Conservation (phyloP, 2,113 vertebrate genomes). For the Orycteropus afer region DNA sequence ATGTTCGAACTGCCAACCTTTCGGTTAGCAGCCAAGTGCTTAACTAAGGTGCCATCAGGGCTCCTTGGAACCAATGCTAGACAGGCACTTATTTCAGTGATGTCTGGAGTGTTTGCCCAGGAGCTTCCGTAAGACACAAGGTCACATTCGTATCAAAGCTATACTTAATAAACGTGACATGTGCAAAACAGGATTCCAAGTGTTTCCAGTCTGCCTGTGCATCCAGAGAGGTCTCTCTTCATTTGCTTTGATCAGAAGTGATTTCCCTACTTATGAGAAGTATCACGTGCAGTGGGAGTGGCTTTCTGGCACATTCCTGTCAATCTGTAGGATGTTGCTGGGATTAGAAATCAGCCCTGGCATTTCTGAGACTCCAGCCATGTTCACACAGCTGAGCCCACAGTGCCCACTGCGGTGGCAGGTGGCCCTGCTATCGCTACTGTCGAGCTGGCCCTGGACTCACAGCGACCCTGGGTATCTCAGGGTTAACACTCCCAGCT, state of each 20-base stretch:
- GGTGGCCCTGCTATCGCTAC: accelerated
- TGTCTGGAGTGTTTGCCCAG: accelerated
- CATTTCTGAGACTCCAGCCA: too few species aligned
- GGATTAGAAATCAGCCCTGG: background rate
- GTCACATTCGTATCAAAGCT: accelerated
- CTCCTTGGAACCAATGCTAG: background rate
- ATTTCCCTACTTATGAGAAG: conserved; percentile 54
- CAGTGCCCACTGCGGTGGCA: accelerated
- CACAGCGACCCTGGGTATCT: accelerated
- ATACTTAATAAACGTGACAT: accelerated
- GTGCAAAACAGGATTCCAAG: background rate
- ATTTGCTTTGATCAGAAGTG: background rate
- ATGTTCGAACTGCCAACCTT: too few species aligned
- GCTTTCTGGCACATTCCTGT: accelerated
- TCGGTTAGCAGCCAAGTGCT: too few species aligned
- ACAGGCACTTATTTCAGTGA: background rate
- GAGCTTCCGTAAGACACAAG: background rate
- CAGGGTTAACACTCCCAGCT: too few species aligned
- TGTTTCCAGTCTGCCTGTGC: conserved; percentile 50
- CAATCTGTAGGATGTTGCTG: accelerated
- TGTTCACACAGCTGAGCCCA: accelerated
- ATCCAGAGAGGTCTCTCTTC: conserved; percentile 61
- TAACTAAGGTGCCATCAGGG: too few species aligned
- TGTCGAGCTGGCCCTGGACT: too few species aligned
- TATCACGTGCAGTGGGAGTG: accelerated